These are phyloP conservation scores for Craseonycteris thonglongyai DNA, from an alignment of 2,113 vertebrate species.

Conservation along the genomic window DNA sequence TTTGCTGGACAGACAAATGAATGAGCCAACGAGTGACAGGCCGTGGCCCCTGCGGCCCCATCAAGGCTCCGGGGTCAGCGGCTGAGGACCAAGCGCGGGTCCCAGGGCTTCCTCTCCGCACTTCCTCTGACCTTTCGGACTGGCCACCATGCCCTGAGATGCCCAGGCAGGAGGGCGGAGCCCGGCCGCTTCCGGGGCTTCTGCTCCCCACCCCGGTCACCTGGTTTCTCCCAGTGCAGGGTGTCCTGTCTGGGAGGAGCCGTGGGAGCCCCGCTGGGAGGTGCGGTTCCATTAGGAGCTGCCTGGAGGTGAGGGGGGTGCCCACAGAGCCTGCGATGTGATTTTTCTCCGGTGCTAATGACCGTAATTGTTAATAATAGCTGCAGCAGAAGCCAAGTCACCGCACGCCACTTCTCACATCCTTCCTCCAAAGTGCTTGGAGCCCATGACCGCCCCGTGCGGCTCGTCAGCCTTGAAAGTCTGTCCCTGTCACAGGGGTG, in stretches of 20 bases:
- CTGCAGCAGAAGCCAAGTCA: background rate
- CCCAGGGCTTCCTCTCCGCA: background rate
- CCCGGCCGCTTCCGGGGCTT: background rate
- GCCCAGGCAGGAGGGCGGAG: too few species aligned
- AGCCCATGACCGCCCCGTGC: background rate
- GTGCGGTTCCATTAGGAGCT: background rate
- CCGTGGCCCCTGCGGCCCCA: too few species aligned
- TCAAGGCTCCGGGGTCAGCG: background rate
- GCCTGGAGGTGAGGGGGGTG: background rate
- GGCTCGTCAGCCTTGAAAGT: background rate
- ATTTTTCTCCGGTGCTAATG: background rate
- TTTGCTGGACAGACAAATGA: slow-evolving; percentile 5
- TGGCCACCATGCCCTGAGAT: background rate
- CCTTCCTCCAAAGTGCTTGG: background rate
- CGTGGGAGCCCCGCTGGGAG: background rate
- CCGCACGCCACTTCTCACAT: background rate
- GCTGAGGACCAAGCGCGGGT: background rate
- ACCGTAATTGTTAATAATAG: background rate
- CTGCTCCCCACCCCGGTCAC: background rate
- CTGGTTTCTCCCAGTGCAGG: background rate
- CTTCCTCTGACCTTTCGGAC: background rate
- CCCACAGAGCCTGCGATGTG: background rate
- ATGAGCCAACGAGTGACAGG: background rate
- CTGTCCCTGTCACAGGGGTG: background rate
- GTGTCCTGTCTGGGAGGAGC: background rate